These are phyloP conservation scores for Mesopsocus fuscifrons DNA, from an alignment of 2,888 invertebrate species.

Conservation along the genomic window DNA sequence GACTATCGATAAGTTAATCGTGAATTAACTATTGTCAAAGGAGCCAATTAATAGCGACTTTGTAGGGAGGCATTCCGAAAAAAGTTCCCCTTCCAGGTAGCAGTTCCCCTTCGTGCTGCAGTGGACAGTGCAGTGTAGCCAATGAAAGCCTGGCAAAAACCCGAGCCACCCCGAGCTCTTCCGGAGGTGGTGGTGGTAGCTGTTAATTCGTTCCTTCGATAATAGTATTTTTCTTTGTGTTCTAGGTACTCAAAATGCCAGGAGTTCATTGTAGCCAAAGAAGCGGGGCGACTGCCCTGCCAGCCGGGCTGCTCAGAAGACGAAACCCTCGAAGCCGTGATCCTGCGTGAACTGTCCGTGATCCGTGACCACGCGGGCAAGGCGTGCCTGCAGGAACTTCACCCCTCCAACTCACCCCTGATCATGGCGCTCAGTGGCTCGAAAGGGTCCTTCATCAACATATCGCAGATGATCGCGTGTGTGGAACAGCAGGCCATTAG, in stretches of 20 bases:
- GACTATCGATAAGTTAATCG: no score
- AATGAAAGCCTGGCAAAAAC: no score
- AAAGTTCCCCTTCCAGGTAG: no score
- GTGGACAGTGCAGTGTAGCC: no score
- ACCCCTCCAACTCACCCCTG: conserved; percentile 81
- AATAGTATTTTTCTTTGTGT: no score
- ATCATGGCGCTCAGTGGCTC: conserved; percentile 98
- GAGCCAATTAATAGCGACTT: no score
- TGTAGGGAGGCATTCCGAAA: no score
- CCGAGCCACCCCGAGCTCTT: no score
- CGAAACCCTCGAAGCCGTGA: conserved; percentile 78
- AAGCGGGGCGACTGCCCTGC: conserved; percentile 69
- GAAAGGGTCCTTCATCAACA: conserved; percentile 97
- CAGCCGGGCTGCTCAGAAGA: conserved; percentile 88
- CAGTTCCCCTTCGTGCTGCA: no score
- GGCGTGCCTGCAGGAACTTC: conserved; percentile 74
- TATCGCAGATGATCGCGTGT: conserved; percentile 99
- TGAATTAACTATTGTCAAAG: no score
- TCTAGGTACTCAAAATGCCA: conserved; percentile 81
- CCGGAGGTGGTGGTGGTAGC: no score
- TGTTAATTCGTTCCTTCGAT: no score
- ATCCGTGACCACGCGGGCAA: conserved; percentile 96
- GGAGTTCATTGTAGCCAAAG: conserved; percentile 70
- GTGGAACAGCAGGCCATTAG: conserved; percentile 98
- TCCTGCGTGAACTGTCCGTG: conserved; percentile 81